phyloP scores from a whole-genome alignment of 2,797 vertebrate genomes.

The Phoeniculus purpureus region DNA sequence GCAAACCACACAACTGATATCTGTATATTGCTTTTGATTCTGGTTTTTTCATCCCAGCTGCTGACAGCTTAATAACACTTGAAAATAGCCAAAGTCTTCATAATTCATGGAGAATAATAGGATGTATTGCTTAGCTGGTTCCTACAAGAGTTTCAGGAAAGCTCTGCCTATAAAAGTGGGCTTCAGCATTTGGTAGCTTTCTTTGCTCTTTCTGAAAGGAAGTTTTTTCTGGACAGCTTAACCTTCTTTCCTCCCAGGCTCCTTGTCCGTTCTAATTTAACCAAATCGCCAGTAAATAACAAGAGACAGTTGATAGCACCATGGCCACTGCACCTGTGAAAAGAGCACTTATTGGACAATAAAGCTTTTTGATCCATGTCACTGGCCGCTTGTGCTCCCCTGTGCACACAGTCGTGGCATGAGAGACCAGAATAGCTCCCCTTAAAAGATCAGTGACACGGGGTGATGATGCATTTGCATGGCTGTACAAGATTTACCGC shows the following conservation, averaged over 20 bases:
- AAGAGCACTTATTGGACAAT: neutral
- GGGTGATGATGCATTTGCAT: neutral
- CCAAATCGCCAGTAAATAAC: neutral
- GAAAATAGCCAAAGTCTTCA: neutral
- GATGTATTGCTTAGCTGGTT: neutral
- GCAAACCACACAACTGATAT: neutral
- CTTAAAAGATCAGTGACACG: neutral
- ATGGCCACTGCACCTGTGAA: rapidly evolving
- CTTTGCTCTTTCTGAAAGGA: slow-evolving; percentile 6
- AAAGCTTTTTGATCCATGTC: neutral
- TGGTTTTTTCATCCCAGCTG: neutral
- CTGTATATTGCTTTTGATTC: neutral
- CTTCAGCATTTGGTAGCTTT: neutral
- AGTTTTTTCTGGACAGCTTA: neutral
- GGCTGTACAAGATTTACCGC: neutral
- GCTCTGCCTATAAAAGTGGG: neutral
- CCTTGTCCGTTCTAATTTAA: neutral
- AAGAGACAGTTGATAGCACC: neutral
- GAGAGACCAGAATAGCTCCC: neutral
- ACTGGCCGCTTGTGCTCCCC: neutral
- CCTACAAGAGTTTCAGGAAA: neutral
- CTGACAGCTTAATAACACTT: slow-evolving; percentile 18
- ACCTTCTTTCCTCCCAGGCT: neutral
- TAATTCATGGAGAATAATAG: neutral
- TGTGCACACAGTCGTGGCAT: rapidly evolving